Evolutionary conservation across 2,797 vertebrate species (phyloP).

Genomic region (Prunella strophiata): DNA sequence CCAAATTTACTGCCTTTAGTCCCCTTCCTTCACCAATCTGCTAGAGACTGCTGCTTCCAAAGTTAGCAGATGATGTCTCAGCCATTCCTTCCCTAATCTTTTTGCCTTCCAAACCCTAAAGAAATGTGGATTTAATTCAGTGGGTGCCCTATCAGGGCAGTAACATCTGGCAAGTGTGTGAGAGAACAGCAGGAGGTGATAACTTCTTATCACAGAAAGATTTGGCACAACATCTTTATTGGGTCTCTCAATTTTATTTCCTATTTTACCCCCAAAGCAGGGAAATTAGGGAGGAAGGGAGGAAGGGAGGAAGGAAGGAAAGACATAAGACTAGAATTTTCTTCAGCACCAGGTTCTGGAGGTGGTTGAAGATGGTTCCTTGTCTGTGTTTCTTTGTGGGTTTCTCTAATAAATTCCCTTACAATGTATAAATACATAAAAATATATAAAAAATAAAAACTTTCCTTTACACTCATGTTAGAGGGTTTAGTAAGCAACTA

Average conservation of each 20-base stretch:
- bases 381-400: not conserved
- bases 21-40: not conserved
- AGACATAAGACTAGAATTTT: not conserved
- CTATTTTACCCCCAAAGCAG: not conserved
- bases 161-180: not conserved
- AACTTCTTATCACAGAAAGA: constrained; percentile 19
- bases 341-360: not conserved
- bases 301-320: not conserved
- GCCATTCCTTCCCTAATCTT: not conserved
- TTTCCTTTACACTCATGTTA: not conserved
- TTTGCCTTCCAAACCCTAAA: not conserved
- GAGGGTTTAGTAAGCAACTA: not conserved
- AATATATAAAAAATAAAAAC: not conserved
- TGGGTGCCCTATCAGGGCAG: not conserved
- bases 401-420: not conserved
- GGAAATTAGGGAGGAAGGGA: not conserved
- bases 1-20: not conserved
- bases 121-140: constrained; percentile 8
- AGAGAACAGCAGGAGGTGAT: not conserved
- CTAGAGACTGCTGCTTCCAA: not conserved
- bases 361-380: not conserved
- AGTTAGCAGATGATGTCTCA: not conserved
- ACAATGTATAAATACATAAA: not conserved
- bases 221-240: not conserved
- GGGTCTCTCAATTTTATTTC: not conserved